Evolutionary conservation across 1,140 invertebrate genomes (phyloP).

Genomic region (Habropoda laboriosa): DNA sequence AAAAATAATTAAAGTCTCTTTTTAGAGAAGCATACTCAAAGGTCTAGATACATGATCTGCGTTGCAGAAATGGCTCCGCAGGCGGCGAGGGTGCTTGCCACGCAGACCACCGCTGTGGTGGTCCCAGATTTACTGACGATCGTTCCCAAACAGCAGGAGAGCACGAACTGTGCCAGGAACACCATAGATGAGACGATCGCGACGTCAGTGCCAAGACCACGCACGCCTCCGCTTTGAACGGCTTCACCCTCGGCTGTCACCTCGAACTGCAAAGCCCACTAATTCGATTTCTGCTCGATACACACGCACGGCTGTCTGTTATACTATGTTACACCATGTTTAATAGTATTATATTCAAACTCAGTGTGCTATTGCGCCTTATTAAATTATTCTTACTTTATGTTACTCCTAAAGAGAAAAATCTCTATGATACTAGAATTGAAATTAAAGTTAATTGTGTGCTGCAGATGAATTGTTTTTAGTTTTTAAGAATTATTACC

Average conservation of each 20-base stretch:
- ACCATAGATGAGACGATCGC: conserved; percentile 97
- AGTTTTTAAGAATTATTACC: not conserved
- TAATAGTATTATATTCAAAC: not conserved
- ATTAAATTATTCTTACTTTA: not conserved
- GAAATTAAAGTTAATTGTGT: not conserved
- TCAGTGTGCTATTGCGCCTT: not conserved
- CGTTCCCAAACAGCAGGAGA: conserved; percentile 93
- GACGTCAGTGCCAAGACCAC: conserved; percentile 96
- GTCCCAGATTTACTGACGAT: conserved; percentile 90
- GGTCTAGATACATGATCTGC: conserved; percentile 93
- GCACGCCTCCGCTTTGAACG: conserved; percentile 82
- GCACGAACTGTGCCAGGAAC: conserved; percentile 95
- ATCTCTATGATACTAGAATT: not conserved
- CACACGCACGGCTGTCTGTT: not conserved
- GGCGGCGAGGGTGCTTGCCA: conserved; percentile 91
- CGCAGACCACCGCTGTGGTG: conserved; percentile 93
- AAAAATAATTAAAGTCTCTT: not conserved
- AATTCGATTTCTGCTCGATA: conserved; percentile 19
- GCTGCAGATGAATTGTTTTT: too few species aligned
- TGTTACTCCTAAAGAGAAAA: not conserved
- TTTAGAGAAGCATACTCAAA: conserved; percentile 80
- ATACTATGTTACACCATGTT: not conserved
- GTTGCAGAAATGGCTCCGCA: conserved; percentile 92
- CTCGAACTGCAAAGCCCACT: conserved; percentile 84
- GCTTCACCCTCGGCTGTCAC: conserved; percentile 82